Percentiles rank a stretch among this genome's conserved stretches.
Evolutionary conservation across 1,140 invertebrate species (phyloP).

Genomic region (Philaenus spumarius): DNA sequence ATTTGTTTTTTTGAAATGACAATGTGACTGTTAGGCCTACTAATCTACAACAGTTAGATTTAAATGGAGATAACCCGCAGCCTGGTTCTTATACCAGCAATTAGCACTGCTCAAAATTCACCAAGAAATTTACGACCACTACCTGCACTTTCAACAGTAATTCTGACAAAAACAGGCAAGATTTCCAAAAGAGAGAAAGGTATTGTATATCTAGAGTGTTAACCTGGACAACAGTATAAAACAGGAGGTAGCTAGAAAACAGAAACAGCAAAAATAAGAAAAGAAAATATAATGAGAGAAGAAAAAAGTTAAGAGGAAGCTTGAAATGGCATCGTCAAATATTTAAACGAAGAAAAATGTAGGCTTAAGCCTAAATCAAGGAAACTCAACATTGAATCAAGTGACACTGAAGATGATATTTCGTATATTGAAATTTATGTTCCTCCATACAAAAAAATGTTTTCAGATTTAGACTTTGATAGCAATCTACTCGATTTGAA

Average conservation of each 20-base stretch:
- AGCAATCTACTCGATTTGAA: too few species aligned
- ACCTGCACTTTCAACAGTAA: background rate
- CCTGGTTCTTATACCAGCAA: background rate
- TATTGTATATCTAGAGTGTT: background rate
- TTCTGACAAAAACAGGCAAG: background rate
- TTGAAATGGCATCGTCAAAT: background rate
- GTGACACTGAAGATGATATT: too few species aligned
- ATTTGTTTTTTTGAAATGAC: background rate
- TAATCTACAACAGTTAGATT: background rate
- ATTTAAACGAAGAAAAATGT: too few species aligned
- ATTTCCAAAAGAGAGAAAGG: constrained; percentile 2
- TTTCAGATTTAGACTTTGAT: too few species aligned
- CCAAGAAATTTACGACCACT: background rate
- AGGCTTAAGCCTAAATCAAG: too few species aligned
- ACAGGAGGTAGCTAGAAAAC: background rate
- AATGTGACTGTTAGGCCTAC: background rate
- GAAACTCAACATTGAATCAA: too few species aligned
- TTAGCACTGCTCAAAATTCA: background rate
- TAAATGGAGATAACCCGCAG: background rate
- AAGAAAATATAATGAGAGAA: background rate
- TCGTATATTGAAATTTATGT: too few species aligned
- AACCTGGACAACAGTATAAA: background rate
- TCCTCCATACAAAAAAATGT: too few species aligned
- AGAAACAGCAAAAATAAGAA: background rate
- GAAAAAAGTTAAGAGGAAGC: background rate